Conservation (phyloP, 2,797 vertebrate species). For the Gymnoscopelus braueri region DNA sequence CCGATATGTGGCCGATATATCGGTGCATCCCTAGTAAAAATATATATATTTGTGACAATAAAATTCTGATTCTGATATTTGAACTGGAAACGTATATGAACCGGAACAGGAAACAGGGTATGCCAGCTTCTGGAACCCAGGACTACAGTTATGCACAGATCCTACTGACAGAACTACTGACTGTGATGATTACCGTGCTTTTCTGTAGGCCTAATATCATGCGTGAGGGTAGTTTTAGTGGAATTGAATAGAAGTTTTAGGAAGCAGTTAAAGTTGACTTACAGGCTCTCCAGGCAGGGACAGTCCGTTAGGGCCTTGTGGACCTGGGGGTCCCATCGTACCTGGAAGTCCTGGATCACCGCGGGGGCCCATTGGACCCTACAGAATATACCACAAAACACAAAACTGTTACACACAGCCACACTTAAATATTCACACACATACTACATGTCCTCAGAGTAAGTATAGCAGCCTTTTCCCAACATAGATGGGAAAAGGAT, state of each 20-base stretch:
- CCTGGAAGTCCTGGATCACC: constrained; percentile 90
- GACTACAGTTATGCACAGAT: too few relatives aligned
- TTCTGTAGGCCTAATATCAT: too few relatives aligned
- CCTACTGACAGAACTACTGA: too few relatives aligned
- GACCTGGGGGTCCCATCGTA: constrained; percentile 93
- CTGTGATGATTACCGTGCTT: too few relatives aligned
- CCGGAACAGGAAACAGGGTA: too few relatives aligned
- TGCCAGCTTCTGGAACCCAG: too few relatives aligned
- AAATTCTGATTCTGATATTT: too few relatives aligned
- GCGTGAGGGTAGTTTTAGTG: too few relatives aligned
- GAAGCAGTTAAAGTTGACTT: constrained; percentile 65
- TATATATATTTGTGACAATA: too few relatives aligned
- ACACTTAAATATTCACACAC: not conserved
- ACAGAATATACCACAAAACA: constrained; percentile 29
- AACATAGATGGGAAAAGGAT: not conserved
- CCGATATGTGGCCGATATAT: too few relatives aligned
- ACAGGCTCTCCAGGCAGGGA: constrained; percentile 97
- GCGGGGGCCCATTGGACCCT: constrained; percentile 91
- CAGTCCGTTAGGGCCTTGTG: constrained; percentile 94
- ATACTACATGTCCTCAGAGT: not conserved
- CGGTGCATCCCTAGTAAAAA: too few relatives aligned
- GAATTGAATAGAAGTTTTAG: not conserved
- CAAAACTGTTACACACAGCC: constrained; percentile 27
- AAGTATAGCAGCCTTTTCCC: constrained; percentile 17
- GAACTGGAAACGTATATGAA: too few relatives aligned